Base-by-base conservation (phyloP, 2,888 invertebrate genomes). In the Xestoiulus laeticollis region DNA sequence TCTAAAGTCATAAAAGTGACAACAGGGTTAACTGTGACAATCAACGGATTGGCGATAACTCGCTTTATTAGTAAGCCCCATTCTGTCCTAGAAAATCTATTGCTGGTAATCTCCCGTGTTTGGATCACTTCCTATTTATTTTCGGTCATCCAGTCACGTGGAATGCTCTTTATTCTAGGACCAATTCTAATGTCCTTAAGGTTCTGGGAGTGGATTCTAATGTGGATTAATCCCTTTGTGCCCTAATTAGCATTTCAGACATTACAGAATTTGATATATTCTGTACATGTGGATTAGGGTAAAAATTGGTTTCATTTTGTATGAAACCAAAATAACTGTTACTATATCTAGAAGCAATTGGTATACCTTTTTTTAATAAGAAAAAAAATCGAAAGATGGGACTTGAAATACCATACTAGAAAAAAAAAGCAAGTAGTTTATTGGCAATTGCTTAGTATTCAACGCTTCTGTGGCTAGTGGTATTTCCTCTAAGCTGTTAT, bases 401-500 rank as follows among this genome's bases (percentile, higher is more conserved):
- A 12, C 16, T 10, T 78, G 78, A 14, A 78, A 78, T 78, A 30
- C 30, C 30, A 30, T 78, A 30, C 12, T 30, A 10, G 30, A 78
- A 78, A n/a, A n/a, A n/a, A n/a, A 78, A 78, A 26, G 78, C 78
- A 30, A 14, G 78, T 30, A 78, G 30, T 78, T 78, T 78, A 78
- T 78, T 78, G 78, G 30, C 78, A 78, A 78, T 78, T 78, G 78
- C 78, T 78, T 22, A 22, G 78, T 78, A 78, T 78, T 78, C 78
- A 78, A 78, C 78, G 78, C 78, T 30, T 78, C 30, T 78, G 78
- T 14, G 78, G 78, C 78, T 12, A 14, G 78, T 78, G 78, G 78
- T 78, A 78, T 78, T 78, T 78, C 78, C 78, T 78, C 26, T 78
- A 78, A 78, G 78, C 78, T 78, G 78, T 78, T 78, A 78, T 78